Base-by-base conservation (phyloP, 2,888 invertebrate species). In the Lithophane socia region DNA sequence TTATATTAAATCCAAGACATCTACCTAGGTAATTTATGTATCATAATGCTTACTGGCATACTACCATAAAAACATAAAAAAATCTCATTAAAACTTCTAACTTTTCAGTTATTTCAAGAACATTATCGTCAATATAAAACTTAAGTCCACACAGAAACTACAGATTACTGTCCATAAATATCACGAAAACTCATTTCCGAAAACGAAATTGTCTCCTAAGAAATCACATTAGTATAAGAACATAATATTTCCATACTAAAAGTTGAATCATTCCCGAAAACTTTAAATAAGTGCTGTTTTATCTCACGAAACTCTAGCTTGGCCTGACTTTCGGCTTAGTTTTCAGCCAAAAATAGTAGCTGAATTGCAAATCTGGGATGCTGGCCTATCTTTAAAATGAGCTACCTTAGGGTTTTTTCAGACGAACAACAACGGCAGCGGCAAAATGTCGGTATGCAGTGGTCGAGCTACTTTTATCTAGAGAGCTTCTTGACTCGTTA, bases 231-330 rank as follows among this genome's bases (percentile, higher is more conserved):
- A 77, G 47, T 58, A 24, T 10, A 60, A 54, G 63, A 72, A 74
- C 65, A 75, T 64, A 24, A 24, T 60, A 84, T 75, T 77, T 80
- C 58, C 69, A 63, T 24, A 73, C n/a, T 64, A 65, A 65, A 74
- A 84, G 67, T 84, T 81, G 60, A 81, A 84, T 84, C 63, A 42
- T 81, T 44, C n/a, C 18, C 49, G 13, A 49, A 68, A 84, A 84
- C 64, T 81, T 80, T 63, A 75, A 84, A 66, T 80, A 84, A 79
- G 63, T 79, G 49, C 61, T 42, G 47, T 73, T 77, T 75, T 71
- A 84, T 84, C 73, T 54, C 68, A 70, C 9, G 0, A 75, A 84
- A 84, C 75, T 84, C 80, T 52, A 44, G 63, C 70, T 61, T 73
- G 29, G 52, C 71, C 52, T 68, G 64, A 66, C 29, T 81, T 61